Percentiles rank a stretch among this genome's conserved stretches.
phyloP scores from a whole-genome alignment of 2,113 vertebrate species.

The Monopterus albus region DNA sequence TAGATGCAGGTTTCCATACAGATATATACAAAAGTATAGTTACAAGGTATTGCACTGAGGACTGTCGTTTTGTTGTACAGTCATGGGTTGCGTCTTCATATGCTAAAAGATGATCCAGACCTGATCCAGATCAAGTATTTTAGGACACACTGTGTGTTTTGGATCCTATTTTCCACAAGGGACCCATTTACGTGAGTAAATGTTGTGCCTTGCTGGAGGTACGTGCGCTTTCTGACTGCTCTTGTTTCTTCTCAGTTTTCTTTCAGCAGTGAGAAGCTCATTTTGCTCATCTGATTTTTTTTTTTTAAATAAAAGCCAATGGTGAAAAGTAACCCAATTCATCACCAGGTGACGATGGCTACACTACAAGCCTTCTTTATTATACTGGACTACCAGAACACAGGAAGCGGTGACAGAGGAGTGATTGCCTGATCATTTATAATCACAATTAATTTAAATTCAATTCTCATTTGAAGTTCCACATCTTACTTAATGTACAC shows the following conservation, averaged over 20 bases:
- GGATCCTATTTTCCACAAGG: too few species aligned
- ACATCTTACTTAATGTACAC: neutral
- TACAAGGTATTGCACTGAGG: too few species aligned
- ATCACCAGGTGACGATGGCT: neutral
- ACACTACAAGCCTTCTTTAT: slow-evolving; percentile 1
- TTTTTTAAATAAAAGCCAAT: slow-evolving; percentile 31
- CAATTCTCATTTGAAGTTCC: neutral
- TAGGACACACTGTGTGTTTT: too few species aligned
- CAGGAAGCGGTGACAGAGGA: neutral
- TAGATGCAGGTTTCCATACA: too few species aligned
- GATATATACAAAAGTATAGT: too few species aligned
- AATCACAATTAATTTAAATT: neutral
- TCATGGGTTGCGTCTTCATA: too few species aligned
- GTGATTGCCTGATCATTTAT: neutral
- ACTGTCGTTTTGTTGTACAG: too few species aligned
- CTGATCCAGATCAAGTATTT: too few species aligned
- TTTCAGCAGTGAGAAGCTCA: slow-evolving; percentile 11
- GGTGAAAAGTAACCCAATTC: slow-evolving; percentile 1
- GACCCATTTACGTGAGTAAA: too few species aligned
- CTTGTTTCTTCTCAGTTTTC: neutral
- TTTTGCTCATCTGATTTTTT: slow-evolving; percentile 22
- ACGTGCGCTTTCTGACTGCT: too few species aligned
- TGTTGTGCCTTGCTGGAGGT: too few species aligned
- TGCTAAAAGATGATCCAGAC: too few species aligned
- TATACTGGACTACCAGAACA: neutral